Evolutionary conservation across 2,888 invertebrate species (phyloP), one percentile per base, ranked within the genome.

Genomic region (Ditula angustiorana): DNA sequence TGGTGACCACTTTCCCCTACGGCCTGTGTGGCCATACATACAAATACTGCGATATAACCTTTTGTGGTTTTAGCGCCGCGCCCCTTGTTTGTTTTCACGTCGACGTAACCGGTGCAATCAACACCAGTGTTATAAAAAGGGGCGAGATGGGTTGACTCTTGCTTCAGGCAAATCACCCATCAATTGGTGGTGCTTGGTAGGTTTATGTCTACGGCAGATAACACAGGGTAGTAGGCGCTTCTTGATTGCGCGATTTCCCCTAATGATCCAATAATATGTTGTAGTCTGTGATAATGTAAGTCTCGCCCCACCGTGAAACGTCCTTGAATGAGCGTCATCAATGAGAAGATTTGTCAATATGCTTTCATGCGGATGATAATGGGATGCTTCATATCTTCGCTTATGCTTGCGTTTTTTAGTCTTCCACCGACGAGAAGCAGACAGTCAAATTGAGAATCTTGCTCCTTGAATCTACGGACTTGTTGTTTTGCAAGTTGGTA

Each of bases 1-100:
- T 53, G 61, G 53, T 61, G 55, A 61, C 55, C 61, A 61, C 61
- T 61, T 61, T 61, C 61, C 52, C 61, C 61, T 61, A 47, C 26
- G 33, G 33, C 33, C n/a, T 33, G 11, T 33, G 33, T 33, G 10
- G 33, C 33, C 33, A 33, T 33, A 33, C 33, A 33, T 10, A 33
- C n/a, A 33, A 33, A 33, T n/a, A 33, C 33, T 33, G 33, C n/a
- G 11, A 33, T 33, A n/a, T 33, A 33, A n/a, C 33, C 33, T 33
- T 33, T 33, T 4, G 8, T 33, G 8, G 33, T 33, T 33, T 33
- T 33, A 33, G n/a, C 33, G 11, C 33, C 33, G n/a, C 33, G 33
- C 4, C 33, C 33, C n/a, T 33, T 33, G 33, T 33, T 33, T 10
- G 33, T 2, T 33, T 33, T 33, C 4, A 33, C 33, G n/a, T 33